These are phyloP conservation scores for Premnoplex brunnescens DNA, from an alignment of 2,797 vertebrate genomes.

Conservation along the genomic window DNA sequence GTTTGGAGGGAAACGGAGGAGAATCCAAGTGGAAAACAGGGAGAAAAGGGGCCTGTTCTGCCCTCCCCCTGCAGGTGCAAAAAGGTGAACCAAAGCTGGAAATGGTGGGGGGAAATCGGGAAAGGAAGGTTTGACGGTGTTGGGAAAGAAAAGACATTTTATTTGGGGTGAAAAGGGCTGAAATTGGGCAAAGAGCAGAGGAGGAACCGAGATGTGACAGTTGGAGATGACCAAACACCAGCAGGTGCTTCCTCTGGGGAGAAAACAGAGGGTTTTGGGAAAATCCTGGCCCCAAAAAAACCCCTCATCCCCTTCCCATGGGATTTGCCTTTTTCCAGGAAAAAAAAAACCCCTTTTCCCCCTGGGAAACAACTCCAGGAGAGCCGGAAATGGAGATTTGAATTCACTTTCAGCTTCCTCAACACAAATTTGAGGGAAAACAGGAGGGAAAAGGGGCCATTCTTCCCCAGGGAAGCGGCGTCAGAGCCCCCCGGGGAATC, in stretches of 20 bases:
- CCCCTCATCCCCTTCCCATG: too few relatives aligned
- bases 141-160: fast-evolving
- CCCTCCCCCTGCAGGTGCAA: not conserved
- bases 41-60: too few relatives aligned
- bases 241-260: not conserved
- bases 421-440: not conserved
- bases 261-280: not conserved
- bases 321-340: too few relatives aligned
- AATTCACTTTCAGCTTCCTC: not conserved
- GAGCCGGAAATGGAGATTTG: not conserved
- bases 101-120: fast-evolving
- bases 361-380: fast-evolving
- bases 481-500: not conserved
- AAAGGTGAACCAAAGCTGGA: not conserved
- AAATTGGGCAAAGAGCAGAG: not conserved
- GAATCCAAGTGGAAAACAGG: not conserved
- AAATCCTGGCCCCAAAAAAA: fast-evolving
- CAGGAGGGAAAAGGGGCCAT: fast-evolving
- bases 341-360: not conserved
- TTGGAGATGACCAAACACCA: not conserved
- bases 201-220: fast-evolving
- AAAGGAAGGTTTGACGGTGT: fast-evolving
- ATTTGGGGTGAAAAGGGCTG: not conserved
- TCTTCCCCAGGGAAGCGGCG: not conserved
- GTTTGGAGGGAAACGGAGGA: not conserved